Percentiles rank a stretch among this genome's conserved stretches.
phyloP scores from a whole-genome alignment of 2,113 vertebrate genomes.

The Oncorhynchus gorbuscha region DNA sequence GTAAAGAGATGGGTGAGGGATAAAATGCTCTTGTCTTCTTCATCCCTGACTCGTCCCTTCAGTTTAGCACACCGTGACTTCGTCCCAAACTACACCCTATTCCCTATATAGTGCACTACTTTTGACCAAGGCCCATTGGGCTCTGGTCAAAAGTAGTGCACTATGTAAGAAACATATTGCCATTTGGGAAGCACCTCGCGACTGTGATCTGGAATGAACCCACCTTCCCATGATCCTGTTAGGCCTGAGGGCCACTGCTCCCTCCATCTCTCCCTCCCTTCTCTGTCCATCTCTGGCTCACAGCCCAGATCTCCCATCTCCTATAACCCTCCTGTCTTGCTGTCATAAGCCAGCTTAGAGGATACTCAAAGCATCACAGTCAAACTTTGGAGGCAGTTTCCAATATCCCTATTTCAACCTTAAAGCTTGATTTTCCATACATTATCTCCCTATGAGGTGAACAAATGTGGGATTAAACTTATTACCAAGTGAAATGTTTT shows the following conservation, averaged over 20 bases:
- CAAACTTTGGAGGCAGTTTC: too few species aligned
- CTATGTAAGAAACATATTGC: too few species aligned
- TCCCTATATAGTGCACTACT: too few species aligned
- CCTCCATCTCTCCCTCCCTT: not conserved
- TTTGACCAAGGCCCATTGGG: too few species aligned
- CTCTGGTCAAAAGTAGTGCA: too few species aligned
- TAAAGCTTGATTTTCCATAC: too few species aligned
- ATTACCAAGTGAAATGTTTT: too few species aligned
- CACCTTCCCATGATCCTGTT: not conserved
- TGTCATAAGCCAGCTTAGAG: not conserved
- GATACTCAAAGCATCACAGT: not conserved
- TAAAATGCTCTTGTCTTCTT: constrained; percentile 1
- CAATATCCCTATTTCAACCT: too few species aligned
- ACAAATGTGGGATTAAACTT: too few species aligned
- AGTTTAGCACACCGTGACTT: not conserved
- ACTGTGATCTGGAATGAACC: not conserved
- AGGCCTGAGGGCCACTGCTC: not conserved
- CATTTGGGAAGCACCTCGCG: too few species aligned
- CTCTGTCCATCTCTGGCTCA: constrained; percentile 14
- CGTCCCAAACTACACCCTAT: too few species aligned
- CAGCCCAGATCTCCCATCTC: not conserved
- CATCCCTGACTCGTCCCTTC: not conserved
- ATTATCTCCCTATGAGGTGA: too few species aligned
- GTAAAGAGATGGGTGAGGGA: not conserved
- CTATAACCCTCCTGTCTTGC: not conserved